These are phyloP conservation scores for Mixornis gularis DNA, from an alignment of 2,113 vertebrate species.

Conservation along the genomic window DNA sequence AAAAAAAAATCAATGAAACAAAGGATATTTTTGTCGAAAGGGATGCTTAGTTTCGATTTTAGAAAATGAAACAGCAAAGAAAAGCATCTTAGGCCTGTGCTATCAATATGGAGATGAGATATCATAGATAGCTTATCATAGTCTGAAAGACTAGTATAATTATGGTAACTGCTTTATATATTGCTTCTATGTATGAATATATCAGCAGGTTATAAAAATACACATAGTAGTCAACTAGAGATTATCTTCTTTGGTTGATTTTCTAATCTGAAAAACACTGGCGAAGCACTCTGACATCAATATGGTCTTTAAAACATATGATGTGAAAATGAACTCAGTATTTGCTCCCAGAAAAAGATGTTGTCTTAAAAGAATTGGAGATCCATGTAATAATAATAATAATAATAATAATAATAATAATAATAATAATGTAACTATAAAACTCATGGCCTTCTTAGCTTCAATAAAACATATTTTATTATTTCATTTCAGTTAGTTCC, in stretches of 20 bases:
- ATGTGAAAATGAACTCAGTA: background rate
- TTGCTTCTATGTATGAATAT: background rate
- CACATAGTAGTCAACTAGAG: background rate
- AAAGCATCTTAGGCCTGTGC: background rate
- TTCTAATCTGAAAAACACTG: background rate
- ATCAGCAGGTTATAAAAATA: background rate
- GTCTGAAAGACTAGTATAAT: background rate
- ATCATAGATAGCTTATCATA: rapidly evolving
- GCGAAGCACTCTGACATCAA: background rate
- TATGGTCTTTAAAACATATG: background rate
- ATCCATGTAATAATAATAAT: background rate
- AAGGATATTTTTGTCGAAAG: background rate
- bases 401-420: too few relatives aligned
- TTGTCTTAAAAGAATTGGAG: background rate
- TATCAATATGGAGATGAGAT: background rate
- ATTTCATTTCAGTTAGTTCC: background rate
- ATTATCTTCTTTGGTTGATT: background rate
- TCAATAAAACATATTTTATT: background rate
- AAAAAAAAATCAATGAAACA: background rate
- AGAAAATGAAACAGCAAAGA: background rate
- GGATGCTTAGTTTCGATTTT: background rate
- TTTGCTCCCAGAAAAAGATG: background rate
- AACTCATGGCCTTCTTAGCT: background rate
- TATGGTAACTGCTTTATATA: background rate
- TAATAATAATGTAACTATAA: background rate